A percentile compares a stretch with the other conserved stretches of the same genome.
Conservation (phyloP, 2,113 vertebrate genomes). For the Cochlearius cochlearius region DNA sequence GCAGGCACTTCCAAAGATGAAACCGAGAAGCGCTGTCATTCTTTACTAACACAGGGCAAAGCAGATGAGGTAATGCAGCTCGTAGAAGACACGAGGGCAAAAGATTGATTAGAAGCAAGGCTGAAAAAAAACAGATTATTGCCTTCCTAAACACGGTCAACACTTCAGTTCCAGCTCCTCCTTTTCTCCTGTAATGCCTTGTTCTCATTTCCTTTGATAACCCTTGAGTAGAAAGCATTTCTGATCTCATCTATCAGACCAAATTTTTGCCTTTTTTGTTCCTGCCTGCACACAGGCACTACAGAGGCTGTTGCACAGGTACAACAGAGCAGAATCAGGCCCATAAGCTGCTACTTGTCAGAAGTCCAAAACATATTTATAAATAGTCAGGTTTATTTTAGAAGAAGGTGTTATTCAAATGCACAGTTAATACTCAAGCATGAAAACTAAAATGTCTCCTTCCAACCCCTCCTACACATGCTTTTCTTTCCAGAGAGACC, state of each 20-base stretch:
- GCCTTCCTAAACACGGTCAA: background rate
- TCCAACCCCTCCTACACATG: background rate
- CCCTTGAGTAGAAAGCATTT: background rate
- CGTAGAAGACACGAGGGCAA: background rate
- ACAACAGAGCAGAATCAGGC: background rate
- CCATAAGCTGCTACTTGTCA: conserved; percentile 1
- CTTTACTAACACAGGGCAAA: background rate
- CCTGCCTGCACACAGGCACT: background rate
- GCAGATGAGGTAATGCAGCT: background rate
- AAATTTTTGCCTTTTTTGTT: background rate
- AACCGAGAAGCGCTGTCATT: background rate
- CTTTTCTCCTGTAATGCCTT: background rate
- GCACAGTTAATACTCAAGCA: background rate
- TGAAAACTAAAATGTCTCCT: conserved; percentile 17
- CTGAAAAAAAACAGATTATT: background rate
- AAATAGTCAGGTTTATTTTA: conserved; percentile 29
- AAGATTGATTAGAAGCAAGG: background rate
- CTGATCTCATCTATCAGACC: background rate
- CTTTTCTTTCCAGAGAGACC: conserved; percentile 1
- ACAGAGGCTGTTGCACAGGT: background rate
- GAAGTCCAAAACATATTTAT: conserved; percentile 27
- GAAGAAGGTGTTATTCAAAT: conserved; percentile 42
- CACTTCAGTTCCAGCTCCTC: background rate
- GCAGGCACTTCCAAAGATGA: background rate
- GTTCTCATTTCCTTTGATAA: background rate